Percentiles rank a stretch among this genome's conserved stretches.
phyloP scores from a whole-genome alignment of 2,797 vertebrate species.

The Euthynnus affinis region DNA sequence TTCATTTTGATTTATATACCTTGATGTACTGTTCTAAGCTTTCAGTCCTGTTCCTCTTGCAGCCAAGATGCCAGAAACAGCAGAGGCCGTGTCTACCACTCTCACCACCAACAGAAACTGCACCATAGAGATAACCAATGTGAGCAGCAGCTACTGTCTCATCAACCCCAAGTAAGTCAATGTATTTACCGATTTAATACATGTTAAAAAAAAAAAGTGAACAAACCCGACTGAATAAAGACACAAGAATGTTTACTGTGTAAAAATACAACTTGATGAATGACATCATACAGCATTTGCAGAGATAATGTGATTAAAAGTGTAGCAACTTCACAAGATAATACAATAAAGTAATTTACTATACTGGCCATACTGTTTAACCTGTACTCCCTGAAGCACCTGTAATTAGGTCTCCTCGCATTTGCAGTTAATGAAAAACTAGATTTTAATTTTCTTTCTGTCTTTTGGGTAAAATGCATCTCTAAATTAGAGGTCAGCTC shows the following conservation, averaged over 20 bases:
- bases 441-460: not conserved
- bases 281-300: not conserved
- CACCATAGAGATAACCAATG: conserved; percentile 81
- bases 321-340: too few species aligned
- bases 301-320: not conserved
- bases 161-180: conserved; percentile 84
- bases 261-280: not conserved
- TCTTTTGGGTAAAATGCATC: not conserved
- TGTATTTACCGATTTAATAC: not conserved
- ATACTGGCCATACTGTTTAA: too few species aligned
- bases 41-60: conserved; percentile 37
- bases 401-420: not conserved
- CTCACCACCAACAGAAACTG: conserved; percentile 83
- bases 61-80: conserved; percentile 80
- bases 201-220: not conserved
- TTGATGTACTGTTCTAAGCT: conserved; percentile 26
- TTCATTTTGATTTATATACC: conserved; percentile 1
- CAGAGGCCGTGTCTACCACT: conserved; percentile 79
- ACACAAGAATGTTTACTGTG: not conserved
- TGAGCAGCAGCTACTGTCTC: conserved; percentile 75
- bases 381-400: not conserved
- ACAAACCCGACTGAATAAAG: not conserved
- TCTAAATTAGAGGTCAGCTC: not conserved
- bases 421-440: not conserved
- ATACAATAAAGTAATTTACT: too few species aligned